These are phyloP conservation scores for Philopedon plagiatum DNA, from an alignment of 2,888 invertebrate species.

Conservation along the genomic window DNA sequence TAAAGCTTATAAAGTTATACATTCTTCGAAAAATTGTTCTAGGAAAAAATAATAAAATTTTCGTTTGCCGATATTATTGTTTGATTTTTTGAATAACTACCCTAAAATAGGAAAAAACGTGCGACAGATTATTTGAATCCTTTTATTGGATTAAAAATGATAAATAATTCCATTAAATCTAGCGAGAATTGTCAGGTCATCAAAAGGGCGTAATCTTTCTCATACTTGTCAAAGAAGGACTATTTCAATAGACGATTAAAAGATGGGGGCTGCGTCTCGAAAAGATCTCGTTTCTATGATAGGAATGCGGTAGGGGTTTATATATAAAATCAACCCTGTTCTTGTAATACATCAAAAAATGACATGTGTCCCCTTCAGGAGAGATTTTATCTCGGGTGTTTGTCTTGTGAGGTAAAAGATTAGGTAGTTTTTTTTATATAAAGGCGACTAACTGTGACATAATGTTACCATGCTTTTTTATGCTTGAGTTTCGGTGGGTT, in stretches of 20 bases:
- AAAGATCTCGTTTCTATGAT: conserved; percentile 32
- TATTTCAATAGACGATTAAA: conserved; percentile 37
- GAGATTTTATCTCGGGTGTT: conserved; percentile 28
- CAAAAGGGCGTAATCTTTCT: conserved; percentile 37
- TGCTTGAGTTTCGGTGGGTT: not conserved
- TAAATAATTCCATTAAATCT: conserved; percentile 38
- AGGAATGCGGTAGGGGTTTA: conserved; percentile 38
- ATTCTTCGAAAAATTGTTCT: no score
- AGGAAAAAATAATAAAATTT: no score
- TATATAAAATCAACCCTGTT: conserved; percentile 46
- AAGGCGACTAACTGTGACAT: conserved; percentile 1
- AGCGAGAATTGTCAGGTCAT: conserved; percentile 32
- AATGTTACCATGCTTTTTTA: not conserved
- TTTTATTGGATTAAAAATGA: conserved; percentile 3
- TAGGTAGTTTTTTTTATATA: conserved; percentile 9
- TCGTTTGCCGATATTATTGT: no score
- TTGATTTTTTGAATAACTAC: no score
- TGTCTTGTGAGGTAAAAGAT: conserved; percentile 24
- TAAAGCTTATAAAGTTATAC: no score
- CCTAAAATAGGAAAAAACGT: no score
- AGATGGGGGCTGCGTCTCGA: conserved; percentile 14
- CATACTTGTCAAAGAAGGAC: conserved; percentile 36
- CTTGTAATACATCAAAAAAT: conserved; percentile 47
- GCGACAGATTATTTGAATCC: not conserved
- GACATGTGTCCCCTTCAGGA: conserved; percentile 41